Percentiles rank a stretch among this genome's conserved stretches.
These are phyloP conservation scores for Parotocinclus haroldoi DNA, from an alignment of 2,797 vertebrate genomes.

Conservation along the genomic window DNA sequence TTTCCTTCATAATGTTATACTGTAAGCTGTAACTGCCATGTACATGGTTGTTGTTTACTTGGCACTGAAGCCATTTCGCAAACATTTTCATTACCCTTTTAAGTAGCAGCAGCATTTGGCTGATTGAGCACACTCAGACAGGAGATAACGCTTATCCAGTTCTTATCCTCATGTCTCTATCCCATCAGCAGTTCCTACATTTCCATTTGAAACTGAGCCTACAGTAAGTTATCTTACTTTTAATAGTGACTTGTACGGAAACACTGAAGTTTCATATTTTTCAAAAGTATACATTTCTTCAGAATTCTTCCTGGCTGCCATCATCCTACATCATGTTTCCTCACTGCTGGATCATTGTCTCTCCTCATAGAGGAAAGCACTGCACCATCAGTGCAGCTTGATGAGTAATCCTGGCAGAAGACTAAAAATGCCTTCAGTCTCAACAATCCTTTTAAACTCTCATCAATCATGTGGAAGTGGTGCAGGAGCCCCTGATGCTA, in stretches of 20 bases:
- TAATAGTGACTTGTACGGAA: neutral
- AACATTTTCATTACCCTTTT: too few species aligned
- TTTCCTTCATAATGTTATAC: too few species aligned
- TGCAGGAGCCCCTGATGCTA: conserved; percentile 66
- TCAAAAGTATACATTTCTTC: neutral
- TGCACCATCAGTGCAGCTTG: conserved; percentile 56
- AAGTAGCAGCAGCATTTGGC: too few species aligned
- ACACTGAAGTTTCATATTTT: neutral
- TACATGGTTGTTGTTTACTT: too few species aligned
- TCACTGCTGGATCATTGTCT: conserved; percentile 43
- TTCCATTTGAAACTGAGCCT: neutral
- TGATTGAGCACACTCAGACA: too few species aligned
- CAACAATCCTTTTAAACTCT: conserved; percentile 82
- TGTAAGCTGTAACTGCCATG: too few species aligned
- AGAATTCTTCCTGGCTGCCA: neutral
- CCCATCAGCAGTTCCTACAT: too few species aligned
- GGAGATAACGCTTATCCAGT: too few species aligned
- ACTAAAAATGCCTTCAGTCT: conserved; percentile 75
- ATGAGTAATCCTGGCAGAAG: conserved; percentile 70
- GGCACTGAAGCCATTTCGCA: too few species aligned
- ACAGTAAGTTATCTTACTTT: neutral
- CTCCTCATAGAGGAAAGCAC: conserved; percentile 65
- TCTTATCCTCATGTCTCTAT: too few species aligned
- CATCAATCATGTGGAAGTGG: conserved; percentile 75
- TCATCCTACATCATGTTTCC: conserved; percentile 45